phyloP scores from a whole-genome alignment of 2,888 invertebrate species.

The Electrophaes corylata region DNA sequence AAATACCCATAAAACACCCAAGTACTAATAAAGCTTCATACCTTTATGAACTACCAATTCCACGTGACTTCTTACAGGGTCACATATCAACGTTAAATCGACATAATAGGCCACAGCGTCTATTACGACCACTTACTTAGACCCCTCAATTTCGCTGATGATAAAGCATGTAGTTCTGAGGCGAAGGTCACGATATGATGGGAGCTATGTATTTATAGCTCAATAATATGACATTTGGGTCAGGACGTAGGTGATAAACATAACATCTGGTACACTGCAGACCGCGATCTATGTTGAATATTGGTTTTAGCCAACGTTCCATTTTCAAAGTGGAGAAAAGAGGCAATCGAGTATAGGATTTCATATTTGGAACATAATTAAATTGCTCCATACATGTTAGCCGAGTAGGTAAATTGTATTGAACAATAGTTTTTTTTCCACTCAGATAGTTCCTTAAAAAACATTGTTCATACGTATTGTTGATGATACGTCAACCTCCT shows the following conservation, averaged over 20 bases:
- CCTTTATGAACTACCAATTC: conserved; percentile 25
- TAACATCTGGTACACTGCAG: conserved; percentile 13
- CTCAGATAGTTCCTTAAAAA: too few relatives aligned
- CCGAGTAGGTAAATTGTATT: too few relatives aligned
- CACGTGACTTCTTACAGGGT: conserved; percentile 50
- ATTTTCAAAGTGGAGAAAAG: too few relatives aligned
- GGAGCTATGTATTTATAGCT: conserved; percentile 63
- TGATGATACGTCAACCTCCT: too few relatives aligned
- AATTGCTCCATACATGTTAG: too few relatives aligned
- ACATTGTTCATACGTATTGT: too few relatives aligned
- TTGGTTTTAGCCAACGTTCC: not conserved
- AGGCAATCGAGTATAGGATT: too few relatives aligned
- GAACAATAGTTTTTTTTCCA: too few relatives aligned
- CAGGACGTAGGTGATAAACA: conserved; percentile 39
- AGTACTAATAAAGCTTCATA: conserved; percentile 18
- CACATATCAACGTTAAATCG: conserved; percentile 63
- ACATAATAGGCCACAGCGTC: conserved; percentile 51
- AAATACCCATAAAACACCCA: conserved; percentile 13
- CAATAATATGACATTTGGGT: conserved; percentile 68
- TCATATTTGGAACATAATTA: too few relatives aligned
- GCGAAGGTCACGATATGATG: conserved; percentile 39
- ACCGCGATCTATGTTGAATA: not conserved
- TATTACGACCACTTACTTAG: conserved; percentile 36
- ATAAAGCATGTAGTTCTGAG: conserved; percentile 29
- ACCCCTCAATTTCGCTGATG: conserved; percentile 27